Conservation (phyloP, 1,140 invertebrate species). For the Chymomyza costata region DNA sequence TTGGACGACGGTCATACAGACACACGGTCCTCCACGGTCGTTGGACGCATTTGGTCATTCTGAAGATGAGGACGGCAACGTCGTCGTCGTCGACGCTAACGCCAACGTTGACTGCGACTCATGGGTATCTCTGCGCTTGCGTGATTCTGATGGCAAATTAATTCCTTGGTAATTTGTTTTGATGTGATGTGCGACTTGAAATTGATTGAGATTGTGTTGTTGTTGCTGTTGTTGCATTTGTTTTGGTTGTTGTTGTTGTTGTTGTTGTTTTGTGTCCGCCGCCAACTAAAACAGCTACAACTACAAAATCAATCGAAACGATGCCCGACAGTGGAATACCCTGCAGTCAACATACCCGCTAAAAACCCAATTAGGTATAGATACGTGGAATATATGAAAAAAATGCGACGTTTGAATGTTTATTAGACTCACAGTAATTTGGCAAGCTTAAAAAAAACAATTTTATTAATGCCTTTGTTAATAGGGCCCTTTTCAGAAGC, state of each 20-base stretch:
- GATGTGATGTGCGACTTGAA: conserved; percentile 73
- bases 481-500: too few species aligned
- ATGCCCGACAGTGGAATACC: conserved; percentile 3
- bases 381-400: too few species aligned
- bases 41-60: too few species aligned
- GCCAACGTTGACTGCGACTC: conserved; percentile 1
- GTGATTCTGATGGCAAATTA: conserved; percentile 74
- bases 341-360: conserved; percentile 9
- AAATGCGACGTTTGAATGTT: too few species aligned
- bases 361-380: too few species aligned
- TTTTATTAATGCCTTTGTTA: too few species aligned
- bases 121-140: conserved; percentile 55
- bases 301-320: conserved; percentile 2
- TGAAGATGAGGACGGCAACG: too few species aligned
- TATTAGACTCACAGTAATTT: too few species aligned
- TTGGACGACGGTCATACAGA: conserved; percentile 13
- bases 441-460: too few species aligned
- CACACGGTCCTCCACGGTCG: not conserved
- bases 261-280: conserved; percentile 9
- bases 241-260: conserved; percentile 13
- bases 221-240: conserved; percentile 35
- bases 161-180: conserved; percentile 74
- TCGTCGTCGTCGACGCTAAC: not conserved
- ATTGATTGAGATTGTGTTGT: conserved; percentile 73
- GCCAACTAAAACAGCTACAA: conserved; percentile 12